phyloP scores from a whole-genome alignment of 2,797 vertebrate species.

The Anguilla obscura region DNA sequence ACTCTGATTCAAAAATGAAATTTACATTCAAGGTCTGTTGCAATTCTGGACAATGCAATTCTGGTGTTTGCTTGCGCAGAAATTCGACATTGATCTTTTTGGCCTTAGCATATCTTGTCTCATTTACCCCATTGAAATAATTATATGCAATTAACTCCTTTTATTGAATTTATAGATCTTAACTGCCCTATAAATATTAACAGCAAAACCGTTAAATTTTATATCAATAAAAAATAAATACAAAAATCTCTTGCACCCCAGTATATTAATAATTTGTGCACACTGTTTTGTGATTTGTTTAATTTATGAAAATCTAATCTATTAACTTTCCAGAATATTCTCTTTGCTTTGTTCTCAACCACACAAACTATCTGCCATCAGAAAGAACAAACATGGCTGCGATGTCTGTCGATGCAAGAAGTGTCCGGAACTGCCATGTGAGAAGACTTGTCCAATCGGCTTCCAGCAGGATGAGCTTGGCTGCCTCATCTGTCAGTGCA shows the following conservation, averaged over 20 bases:
- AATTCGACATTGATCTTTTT: background rate
- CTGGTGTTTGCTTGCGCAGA: background rate
- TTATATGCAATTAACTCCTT: background rate
- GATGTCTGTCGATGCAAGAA: constrained; percentile 87
- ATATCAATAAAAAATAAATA: background rate
- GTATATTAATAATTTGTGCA: background rate
- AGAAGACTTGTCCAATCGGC: constrained; percentile 80
- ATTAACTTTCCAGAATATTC: background rate
- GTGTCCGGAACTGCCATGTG: constrained; percentile 81
- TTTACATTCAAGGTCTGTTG: background rate
- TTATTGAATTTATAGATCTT: background rate
- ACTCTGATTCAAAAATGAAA: background rate
- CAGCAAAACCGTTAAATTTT: background rate
- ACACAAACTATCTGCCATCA: constrained; percentile 49
- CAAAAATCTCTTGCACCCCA: background rate
- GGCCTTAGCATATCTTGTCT: background rate
- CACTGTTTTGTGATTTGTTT: background rate
- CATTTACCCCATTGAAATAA: background rate
- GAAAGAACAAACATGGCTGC: constrained; percentile 90
- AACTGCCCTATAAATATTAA: no score
- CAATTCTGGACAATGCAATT: background rate
- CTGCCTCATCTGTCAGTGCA: constrained; percentile 82
- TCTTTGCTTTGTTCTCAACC: background rate
- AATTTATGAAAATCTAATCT: background rate
- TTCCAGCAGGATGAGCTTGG: constrained; percentile 81